These are phyloP conservation scores for Drosophila cracens DNA, from an alignment of 2,888 invertebrate genomes.

Conservation along the genomic window DNA sequence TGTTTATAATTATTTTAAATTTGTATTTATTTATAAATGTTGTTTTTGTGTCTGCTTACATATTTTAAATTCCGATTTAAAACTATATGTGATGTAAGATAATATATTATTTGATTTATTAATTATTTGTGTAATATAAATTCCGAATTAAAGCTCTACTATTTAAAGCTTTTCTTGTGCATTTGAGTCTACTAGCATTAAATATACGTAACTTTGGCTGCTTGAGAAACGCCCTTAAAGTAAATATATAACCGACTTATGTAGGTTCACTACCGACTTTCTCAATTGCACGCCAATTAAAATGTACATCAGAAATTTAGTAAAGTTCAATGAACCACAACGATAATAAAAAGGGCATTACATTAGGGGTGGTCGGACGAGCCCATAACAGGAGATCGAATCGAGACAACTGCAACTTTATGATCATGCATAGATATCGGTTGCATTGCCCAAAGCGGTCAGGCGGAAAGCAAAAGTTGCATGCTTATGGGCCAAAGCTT, in stretches of 20 bases:
- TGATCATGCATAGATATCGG: conserved; percentile 37
- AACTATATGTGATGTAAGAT: neutral
- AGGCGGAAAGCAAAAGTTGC: conserved; percentile 67
- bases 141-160: conserved; percentile 9
- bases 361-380: conserved; percentile 57
- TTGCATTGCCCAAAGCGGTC: conserved; percentile 55
- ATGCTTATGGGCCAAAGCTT: conserved; percentile 70
- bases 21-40: neutral
- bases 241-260: conserved; percentile 20
- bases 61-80: neutral
- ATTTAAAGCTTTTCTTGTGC: conserved; percentile 8
- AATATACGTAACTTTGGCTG: neutral
- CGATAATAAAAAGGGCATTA: conserved; percentile 53
- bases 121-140: neutral
- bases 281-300: conserved; percentile 56
- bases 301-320: conserved; percentile 3
- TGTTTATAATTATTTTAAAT: neutral
- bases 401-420: conserved; percentile 21
- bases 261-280: conserved; percentile 18
- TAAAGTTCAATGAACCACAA: conserved; percentile 64
- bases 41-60: neutral
- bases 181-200: neutral
- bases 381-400: conserved; percentile 12
- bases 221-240: neutral
- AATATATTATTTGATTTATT: neutral